Base-by-base conservation (phyloP, 2,113 vertebrate genomes). In the Brienomyrus brachyistius region DNA sequence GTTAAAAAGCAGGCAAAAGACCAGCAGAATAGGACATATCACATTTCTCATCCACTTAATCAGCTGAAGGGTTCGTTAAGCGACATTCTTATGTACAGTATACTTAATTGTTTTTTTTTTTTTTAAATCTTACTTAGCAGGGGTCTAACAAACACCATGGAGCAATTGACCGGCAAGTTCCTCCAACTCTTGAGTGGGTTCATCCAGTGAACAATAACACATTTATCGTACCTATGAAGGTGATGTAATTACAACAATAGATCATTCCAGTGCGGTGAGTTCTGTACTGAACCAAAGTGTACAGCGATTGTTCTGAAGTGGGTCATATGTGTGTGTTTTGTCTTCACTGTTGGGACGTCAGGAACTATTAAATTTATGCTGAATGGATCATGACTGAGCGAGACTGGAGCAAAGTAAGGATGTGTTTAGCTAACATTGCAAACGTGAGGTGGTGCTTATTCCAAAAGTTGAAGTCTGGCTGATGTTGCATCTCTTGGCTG, bases 141-240 rank as follows among this genome's bases (percentile, higher is more conserved):
- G 94, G 94, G 94, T 93, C 95, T 95, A 95, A 96, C 95, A 96
- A 95, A 95, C 95, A 94, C 93, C 93, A 93, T 92, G 66, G 91
- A 90, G 92, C 92, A 93, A 92, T 92, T 94, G 93, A 91, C 91
- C 93, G 92, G 92, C 92, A 92, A 88, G 93, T 93, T 92, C 89
- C 91, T 93, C 88, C 91, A 27, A 52, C 62, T 66, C 56, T 82
- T 88, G 85, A 35, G 83, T 89, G 15, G 70, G 70, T 40, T 31
- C 70, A 19, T n/a, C 10, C n/a, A 77, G 70, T 77, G 11, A 23
- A 40, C 15, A 27, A 40, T 77, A 15, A 40, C 13, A 19, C 70
- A 40, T 40, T 19, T 5, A 40, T 77, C 8, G 4, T 77, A 66
- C 62, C 62, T 66, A 27, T 4, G 9, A 40, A 40, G 31, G 40